A percentile compares a stretch with the other conserved stretches of the same genome.
These are phyloP conservation scores for Vidua chalybeata DNA, from an alignment of 2,113 vertebrate genomes.

Conservation along the genomic window DNA sequence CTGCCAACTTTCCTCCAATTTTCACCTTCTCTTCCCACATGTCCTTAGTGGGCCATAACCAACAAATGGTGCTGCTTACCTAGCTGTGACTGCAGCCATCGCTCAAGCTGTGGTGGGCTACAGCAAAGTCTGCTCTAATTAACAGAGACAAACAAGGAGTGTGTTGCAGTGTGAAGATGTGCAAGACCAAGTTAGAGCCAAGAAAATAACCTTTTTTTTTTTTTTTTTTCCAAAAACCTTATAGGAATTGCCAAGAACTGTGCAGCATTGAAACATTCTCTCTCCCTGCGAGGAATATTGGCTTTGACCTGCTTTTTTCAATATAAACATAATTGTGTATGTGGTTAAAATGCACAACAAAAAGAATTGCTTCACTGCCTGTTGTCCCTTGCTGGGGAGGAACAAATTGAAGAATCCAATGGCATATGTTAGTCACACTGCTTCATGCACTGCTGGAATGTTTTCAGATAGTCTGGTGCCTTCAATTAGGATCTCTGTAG, in stretches of 20 bases:
- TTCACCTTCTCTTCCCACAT: neutral
- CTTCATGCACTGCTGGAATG: neutral
- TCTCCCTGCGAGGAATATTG: neutral
- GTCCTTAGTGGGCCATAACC: neutral
- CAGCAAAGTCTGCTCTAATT: neutral
- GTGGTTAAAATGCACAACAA: neutral
- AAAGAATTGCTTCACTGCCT: neutral
- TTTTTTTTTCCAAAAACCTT: neutral
- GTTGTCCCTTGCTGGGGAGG: neutral
- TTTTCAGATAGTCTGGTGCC: neutral
- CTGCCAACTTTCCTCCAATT: neutral
- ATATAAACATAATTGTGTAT: neutral
- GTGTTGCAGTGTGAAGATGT: neutral
- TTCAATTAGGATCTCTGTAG: neutral
- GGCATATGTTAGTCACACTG: neutral
- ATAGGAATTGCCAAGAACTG: neutral
- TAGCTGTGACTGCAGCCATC: neutral
- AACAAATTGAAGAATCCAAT: slow-evolving; percentile 36
- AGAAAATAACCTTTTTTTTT: neutral
- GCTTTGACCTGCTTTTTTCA: neutral
- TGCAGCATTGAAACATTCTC: neutral
- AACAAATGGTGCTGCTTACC: neutral
- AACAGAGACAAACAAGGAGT: neutral
- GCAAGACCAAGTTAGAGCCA: neutral
- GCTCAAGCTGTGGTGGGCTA: neutral